Percentiles rank a stretch among this genome's conserved stretches.
Evolutionary conservation across 92 coral and sea anemone genomes (phyloP).

Genomic region (Chrysogorgia sp.): DNA sequence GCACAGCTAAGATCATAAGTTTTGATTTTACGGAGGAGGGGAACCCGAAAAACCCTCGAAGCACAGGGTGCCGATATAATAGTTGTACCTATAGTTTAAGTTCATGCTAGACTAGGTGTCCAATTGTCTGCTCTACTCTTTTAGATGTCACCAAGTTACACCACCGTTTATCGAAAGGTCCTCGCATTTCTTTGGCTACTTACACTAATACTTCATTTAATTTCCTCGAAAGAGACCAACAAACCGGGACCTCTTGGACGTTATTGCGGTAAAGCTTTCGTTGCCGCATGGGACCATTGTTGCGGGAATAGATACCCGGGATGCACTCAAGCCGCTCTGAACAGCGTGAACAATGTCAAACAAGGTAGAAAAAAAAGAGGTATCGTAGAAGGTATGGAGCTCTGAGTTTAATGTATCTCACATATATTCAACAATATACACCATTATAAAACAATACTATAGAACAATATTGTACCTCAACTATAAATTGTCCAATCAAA

Average conservation of each 20-base stretch:
- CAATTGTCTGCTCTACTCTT: no score
- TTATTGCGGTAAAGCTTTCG: constrained; percentile 7
- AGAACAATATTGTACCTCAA: no score
- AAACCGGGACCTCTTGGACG: constrained; percentile 11
- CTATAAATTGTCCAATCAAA: no score
- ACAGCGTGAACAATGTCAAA: not conserved
- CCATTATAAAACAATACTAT: no score
- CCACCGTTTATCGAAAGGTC: not conserved
- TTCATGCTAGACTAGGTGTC: no score
- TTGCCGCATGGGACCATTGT: constrained; percentile 29
- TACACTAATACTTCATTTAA: constrained; percentile 7
- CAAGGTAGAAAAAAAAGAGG: constrained; percentile 25
- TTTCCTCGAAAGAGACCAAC: constrained; percentile 10
- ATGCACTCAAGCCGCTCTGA: constrained; percentile 23
- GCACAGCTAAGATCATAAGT: no score
- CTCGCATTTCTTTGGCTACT: not conserved
- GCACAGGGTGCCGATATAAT: no score
- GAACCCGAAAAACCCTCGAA: no score
- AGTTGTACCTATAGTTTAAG: no score
- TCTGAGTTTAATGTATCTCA: not conserved
- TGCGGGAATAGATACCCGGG: constrained; percentile 26
- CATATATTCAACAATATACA: no score
- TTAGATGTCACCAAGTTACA: constrained; percentile 9
- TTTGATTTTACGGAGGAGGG: no score
- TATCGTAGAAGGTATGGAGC: not conserved